Percentiles rank a stretch among this genome's conserved stretches.
Evolutionary conservation across 2,113 vertebrate species (phyloP).

Genomic region (Hyperopisus bebe): DNA sequence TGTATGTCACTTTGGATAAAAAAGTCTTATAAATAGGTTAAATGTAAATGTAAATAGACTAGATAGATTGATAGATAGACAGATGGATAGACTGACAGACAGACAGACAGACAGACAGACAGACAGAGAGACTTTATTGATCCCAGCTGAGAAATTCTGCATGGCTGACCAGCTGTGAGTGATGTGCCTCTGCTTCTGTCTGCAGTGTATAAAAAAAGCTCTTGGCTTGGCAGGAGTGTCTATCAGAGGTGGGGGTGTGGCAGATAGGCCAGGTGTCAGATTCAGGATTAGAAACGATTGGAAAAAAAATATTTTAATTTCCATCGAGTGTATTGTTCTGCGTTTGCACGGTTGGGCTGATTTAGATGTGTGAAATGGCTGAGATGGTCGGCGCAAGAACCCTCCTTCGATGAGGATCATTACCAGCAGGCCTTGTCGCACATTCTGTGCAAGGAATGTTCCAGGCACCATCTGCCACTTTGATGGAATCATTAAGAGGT

Average conservation of each 20-base stretch:
- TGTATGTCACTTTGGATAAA: not conserved
- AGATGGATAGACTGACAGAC: not conserved
- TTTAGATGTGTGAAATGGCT: not conserved
- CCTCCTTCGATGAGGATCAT: conserved; percentile 26
- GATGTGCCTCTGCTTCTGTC: not conserved
- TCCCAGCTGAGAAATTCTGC: not conserved
- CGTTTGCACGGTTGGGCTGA: not conserved
- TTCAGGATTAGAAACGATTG: not conserved
- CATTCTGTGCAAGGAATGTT: conserved; percentile 31
- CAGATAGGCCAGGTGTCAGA: not conserved
- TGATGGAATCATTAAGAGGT: conserved; percentile 38
- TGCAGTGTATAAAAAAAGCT: not conserved
- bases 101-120: not conserved
- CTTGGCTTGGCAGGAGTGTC: not conserved
- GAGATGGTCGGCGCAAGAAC: not conserved
- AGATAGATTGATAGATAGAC: not conserved
- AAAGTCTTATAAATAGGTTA: not conserved
- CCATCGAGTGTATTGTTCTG: not conserved
- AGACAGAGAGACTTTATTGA: not conserved
- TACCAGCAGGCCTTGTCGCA: conserved; percentile 28
- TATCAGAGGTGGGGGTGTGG: not conserved
- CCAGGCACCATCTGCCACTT: conserved; percentile 41
- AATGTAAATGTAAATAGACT: not conserved
- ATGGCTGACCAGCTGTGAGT: not conserved
- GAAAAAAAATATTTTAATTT: not conserved